phyloP scores from a whole-genome alignment of 1,140 invertebrate species.

The Sinella curviseta region DNA sequence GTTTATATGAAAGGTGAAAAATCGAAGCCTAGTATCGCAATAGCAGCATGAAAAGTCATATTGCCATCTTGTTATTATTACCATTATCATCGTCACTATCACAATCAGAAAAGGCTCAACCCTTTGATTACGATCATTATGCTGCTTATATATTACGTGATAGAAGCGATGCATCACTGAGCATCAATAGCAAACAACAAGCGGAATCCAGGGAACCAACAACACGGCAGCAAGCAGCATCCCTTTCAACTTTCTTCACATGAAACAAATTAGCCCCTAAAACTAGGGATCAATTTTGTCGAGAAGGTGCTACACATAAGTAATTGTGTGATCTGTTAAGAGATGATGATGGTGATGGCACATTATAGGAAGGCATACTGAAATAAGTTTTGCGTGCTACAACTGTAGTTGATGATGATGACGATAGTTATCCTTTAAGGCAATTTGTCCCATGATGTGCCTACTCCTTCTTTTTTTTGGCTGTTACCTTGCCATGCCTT shows the following conservation, averaged over 20 bases:
- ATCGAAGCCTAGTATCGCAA: no score
- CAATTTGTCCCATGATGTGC: slow-evolving; percentile 23
- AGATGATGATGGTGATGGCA: no score
- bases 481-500: no score
- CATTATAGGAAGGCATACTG: no score
- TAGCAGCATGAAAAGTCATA: no score
- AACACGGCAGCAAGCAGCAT: neutral
- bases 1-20: no score
- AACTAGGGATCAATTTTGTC: neutral
- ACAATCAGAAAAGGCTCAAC: no score
- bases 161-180: neutral
- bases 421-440: neutral
- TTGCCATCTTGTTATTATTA: no score
- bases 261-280: neutral
- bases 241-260: neutral
- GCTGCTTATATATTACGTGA: slow-evolving; percentile 21
- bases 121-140: slow-evolving; percentile 17
- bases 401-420: neutral
- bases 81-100: no score
- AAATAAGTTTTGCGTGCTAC: neutral
- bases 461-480: neutral
- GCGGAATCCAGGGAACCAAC: neutral
- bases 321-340: no score
- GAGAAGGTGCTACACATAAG: neutral
- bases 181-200: neutral